Evolutionary conservation across 1,140 invertebrate species (phyloP), one percentile per base, ranked within the genome.

Genomic region (Euschistus heros): DNA sequence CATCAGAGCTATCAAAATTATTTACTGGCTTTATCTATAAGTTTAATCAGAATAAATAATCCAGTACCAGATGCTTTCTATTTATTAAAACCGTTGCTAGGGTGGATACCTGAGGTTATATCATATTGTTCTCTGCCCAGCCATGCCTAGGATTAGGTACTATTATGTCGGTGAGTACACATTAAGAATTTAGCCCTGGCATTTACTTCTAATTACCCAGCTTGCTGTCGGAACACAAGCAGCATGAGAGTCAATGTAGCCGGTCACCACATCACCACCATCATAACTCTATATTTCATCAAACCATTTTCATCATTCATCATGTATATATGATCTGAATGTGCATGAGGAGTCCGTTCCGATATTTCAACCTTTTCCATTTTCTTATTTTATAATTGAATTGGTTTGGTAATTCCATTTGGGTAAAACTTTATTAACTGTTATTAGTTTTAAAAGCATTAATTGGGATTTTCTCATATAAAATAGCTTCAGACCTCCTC

Each of bases 121-220:
- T 37, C 4, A 22, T 50, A 50, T 10, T 20, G n/a, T 50, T 50
- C 18, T 65, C 44, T 67, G 47, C 44, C 52, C 33, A 83, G 81
- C 80, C 75, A 79, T 83, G 73, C 81, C 81, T 76, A 80, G 81
- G 81, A 83, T 83, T 75, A 82, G 78, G 76, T 83, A 83, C 76
- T 82, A 82, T 78, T 82, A 82, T 73, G 81, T 79, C 75, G 82
- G 82, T 83, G 81, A 83, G 82, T 82, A 64, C 20, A 10, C 33
- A 37, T 57, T 20, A 2, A 33, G 8, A 33, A 26, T 62, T 18
- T 44, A 44, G 10, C 37, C 57, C 46, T 67, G 27, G 13, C 24
- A 47, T 33, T n/a, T 22, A 7, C 30, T 65, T 65, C 30, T 44
- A 24, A 7, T 60, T 65, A 14, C 7, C 24, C 18, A 26, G 18